Evolutionary conservation across 2,888 invertebrate genomes (phyloP).

Genomic region (Drosophila neoperkinsi): DNA sequence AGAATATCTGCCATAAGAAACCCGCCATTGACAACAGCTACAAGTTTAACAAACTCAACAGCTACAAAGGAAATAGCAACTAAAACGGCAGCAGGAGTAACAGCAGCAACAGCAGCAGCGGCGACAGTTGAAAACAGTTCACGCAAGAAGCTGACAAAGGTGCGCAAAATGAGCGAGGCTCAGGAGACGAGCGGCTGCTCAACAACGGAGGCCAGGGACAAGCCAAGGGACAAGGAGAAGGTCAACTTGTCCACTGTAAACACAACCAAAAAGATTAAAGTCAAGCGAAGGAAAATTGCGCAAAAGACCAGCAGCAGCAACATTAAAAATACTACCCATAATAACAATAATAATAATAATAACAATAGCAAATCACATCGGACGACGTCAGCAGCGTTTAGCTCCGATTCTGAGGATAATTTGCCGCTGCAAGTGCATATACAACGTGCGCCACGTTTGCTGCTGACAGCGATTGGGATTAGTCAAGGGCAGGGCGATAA

Average conservation of each 20-base stretch:
- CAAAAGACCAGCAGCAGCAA: conserved; percentile 36
- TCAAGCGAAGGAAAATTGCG: conserved; percentile 82
- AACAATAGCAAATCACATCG: conserved; percentile 46
- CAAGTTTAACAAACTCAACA: conserved; percentile 21
- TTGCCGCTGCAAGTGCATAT: conserved; percentile 72
- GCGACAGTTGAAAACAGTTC: conserved; percentile 20
- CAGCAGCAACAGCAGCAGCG: conserved; percentile 2
- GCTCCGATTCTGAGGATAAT: conserved; percentile 81
- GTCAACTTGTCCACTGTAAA: conserved; percentile 32
- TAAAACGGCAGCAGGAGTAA: conserved; percentile 4
- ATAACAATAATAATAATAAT: conserved; percentile 33
- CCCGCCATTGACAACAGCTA: conserved; percentile 39
- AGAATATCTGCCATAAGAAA: conserved; percentile 84
- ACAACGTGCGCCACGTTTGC: conserved; percentile 79
- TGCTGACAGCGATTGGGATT: conserved; percentile 74
- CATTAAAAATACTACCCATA: conserved; percentile 25
- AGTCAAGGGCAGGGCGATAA: conserved; percentile 59
- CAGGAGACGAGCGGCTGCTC: conserved; percentile 76
- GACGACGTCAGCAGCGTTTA: conserved; percentile 53
- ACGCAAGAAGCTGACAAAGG: conserved; percentile 43
- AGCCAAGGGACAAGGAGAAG: conserved; percentile 35
- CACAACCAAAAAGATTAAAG: conserved; percentile 79
- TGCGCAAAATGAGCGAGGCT: conserved; percentile 67
- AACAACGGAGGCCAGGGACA: conserved; percentile 69
- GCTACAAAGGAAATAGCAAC: conserved; percentile 11